Percentiles rank a stretch among this genome's conserved stretches.
Conservation (phyloP, 1,140 invertebrate species). For the Leptopilina boulardi region DNA sequence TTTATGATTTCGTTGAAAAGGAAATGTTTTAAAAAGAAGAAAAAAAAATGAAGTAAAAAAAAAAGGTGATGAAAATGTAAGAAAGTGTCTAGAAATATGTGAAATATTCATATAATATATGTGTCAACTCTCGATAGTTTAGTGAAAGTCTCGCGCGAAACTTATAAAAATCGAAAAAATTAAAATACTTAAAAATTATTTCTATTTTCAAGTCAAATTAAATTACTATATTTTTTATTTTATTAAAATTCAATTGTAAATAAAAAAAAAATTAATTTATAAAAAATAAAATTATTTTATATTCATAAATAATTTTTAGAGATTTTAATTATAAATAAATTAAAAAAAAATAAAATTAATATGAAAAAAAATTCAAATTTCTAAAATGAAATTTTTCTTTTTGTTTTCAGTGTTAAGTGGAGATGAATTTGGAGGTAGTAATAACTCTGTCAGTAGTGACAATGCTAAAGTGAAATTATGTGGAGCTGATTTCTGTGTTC, state of each 20-base stretch:
- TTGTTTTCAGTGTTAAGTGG: slow-evolving; percentile 83
- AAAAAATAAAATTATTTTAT: no score
- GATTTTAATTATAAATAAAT: no score
- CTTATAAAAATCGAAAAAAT: neutral
- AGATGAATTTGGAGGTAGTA: slow-evolving; percentile 78
- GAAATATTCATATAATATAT: neutral
- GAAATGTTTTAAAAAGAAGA: no score
- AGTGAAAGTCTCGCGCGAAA: neutral
- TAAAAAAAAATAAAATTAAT: no score
- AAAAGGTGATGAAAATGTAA: neutral
- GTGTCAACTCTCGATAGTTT: neutral
- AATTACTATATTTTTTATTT: no score
- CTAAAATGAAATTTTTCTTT: slow-evolving; percentile 34
- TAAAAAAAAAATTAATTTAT: no score
- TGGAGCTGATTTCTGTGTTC: slow-evolving; percentile 90
- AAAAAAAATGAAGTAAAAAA: no score
- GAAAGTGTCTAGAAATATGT: neutral
- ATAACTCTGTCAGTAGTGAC: slow-evolving; percentile 72
- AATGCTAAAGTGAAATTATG: slow-evolving; percentile 80
- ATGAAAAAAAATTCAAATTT: neutral
- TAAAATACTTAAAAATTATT: no score
- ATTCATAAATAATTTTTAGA: no score
- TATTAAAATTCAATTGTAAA: no score
- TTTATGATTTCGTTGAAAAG: no score
- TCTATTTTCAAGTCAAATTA: no score